phyloP scores from a whole-genome alignment of 2,888 invertebrate species.

The Drosophila subsilvestris region DNA sequence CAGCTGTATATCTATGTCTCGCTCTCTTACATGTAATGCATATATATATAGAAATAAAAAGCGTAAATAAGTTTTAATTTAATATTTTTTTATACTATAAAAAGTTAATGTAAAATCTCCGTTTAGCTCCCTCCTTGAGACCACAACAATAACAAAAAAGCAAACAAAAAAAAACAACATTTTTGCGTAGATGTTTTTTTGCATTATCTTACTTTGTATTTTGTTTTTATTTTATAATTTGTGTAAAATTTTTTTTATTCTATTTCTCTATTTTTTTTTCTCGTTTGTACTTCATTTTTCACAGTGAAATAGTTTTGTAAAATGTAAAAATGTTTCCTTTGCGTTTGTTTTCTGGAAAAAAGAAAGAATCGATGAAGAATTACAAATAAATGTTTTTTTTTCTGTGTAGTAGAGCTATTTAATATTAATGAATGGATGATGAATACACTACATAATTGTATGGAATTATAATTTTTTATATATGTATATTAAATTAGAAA shows the following conservation, averaged over 20 bases:
- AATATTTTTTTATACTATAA: constrained; percentile 41
- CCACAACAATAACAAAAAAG: background rate
- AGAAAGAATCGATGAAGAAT: background rate
- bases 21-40: constrained; percentile 50
- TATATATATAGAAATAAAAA: constrained; percentile 43
- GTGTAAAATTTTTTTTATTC: constrained; percentile 35
- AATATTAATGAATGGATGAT: constrained; percentile 55
- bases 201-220: constrained; percentile 38
- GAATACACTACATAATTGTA: constrained; percentile 32
- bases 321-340: constrained; percentile 50
- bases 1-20: constrained; percentile 32
- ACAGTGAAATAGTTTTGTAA: constrained; percentile 45
- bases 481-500: constrained; percentile 53
- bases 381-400: constrained; percentile 45
- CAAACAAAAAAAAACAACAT: constrained; percentile 15
- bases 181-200: constrained; percentile 42
- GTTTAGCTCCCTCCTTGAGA: constrained; percentile 42
- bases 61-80: constrained; percentile 68
- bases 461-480: constrained; percentile 55
- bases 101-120: constrained; percentile 58
- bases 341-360: constrained; percentile 46
- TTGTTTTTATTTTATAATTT: constrained; percentile 56
- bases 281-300: constrained; percentile 36
- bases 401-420: constrained; percentile 68
- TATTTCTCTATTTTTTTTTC: constrained; percentile 27